Evolutionary conservation across 2,888 invertebrate genomes (phyloP), one percentile per base, ranked within the genome.

Genomic region (Drosophila dives): DNA sequence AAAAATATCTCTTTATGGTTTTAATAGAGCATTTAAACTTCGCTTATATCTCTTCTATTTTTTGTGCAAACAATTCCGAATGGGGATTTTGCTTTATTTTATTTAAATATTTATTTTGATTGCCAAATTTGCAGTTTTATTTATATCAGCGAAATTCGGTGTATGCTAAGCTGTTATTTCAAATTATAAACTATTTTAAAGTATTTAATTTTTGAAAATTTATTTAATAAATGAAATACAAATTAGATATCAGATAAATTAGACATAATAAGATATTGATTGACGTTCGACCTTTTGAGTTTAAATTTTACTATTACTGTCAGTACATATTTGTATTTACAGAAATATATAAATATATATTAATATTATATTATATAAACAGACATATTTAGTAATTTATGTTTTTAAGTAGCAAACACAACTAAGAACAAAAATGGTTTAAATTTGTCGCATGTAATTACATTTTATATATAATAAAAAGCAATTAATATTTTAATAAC

Each of bases 81-180:
- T 67, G n/a, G 10, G 48, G 26, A 59, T 33, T 68, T 53, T 7
- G n/a, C 1, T 48, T 40, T 12, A 33, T 49, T n/a, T n/a, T n/a
- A 5, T 42, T n/a, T 45, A 42, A 34, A 56, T 50, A 36, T 58
- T 66, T 59, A 40, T 48, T 53, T 29, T 51, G 29, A 36, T 61
- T 61, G 49, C 29, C 48, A 23, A 55, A 26, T 34, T 49, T 59
- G 12, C 11, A n/a, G n/a, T 7, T 48, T n/a, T 34, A n/a, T 23
- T 58, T 33, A 4, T 38, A 38, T 64, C 11, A 12, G 12, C 20
- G n/a, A 38, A 20, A n/a, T n/a, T n/a, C n/a, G n/a, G n/a, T n/a
- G n/a, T n/a, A n/a, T n/a, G n/a, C n/a, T n/a, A n/a, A n/a, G n/a
- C n/a, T n/a, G n/a, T n/a, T n/a, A n/a, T n/a, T n/a, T 23, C 33